Evolutionary conservation across 2,888 invertebrate genomes (phyloP).

Genomic region (Merodon equestris): DNA sequence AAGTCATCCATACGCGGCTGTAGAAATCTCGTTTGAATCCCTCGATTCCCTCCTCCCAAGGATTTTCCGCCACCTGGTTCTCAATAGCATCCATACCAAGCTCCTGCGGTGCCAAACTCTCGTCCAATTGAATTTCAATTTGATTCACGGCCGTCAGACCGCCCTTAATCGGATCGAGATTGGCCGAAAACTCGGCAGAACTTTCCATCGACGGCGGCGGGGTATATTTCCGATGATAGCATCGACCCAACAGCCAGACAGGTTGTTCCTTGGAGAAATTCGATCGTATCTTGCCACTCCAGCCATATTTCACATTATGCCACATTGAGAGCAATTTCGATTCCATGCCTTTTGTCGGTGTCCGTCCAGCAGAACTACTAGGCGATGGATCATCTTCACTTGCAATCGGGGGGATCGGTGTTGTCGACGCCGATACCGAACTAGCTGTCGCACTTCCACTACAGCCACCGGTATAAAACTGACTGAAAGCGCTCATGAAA

Average conservation of each 20-base stretch:
- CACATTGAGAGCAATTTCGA: conserved; percentile 91
- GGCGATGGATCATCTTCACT: conserved; percentile 69
- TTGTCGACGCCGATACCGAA: conserved; percentile 57
- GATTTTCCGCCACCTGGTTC: conserved; percentile 76
- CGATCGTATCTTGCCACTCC: conserved; percentile 88
- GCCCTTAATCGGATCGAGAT: conserved; percentile 58
- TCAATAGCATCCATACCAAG: conserved; percentile 79
- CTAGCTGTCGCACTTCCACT: conserved; percentile 53
- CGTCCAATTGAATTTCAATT: conserved; percentile 73
- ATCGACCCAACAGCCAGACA: conserved; percentile 90
- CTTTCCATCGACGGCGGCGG: conserved; percentile 80
- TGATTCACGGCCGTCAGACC: conserved; percentile 31
- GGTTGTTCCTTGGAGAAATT: conserved; percentile 92
- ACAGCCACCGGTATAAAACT: conserved; percentile 73
- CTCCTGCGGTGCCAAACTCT: conserved; percentile 79
- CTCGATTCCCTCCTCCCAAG: conserved; percentile 84
- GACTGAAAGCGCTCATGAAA: conserved; percentile 77
- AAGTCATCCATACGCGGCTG: conserved; percentile 92
- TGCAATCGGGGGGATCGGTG: conserved; percentile 58
- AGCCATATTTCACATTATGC: conserved; percentile 95
- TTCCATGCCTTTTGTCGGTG: conserved; percentile 84
- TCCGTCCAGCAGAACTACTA: conserved; percentile 75
- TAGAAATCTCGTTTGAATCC: conserved; percentile 91
- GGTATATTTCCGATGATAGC: conserved; percentile 87
- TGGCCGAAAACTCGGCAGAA: conserved; percentile 76